phyloP scores from a whole-genome alignment of 2,888 invertebrate species.

The Zele albiditarsus region DNA sequence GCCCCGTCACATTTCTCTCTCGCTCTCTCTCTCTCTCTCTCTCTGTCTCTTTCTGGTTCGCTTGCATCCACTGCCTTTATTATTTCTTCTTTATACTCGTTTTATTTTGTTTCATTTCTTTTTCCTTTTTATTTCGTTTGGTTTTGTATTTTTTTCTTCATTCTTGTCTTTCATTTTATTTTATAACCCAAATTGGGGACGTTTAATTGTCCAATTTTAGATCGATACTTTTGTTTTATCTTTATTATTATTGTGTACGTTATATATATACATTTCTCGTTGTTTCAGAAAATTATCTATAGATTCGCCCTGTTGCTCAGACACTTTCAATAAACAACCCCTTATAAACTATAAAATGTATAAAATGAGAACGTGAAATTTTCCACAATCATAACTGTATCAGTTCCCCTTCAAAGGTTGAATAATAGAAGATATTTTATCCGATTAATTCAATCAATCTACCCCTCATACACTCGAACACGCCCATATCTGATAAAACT shows the following conservation, averaged over 20 bases:
- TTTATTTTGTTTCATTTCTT: slow-evolving; percentile 43
- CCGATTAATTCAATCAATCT: too few species aligned
- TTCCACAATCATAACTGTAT: too few species aligned
- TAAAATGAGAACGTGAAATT: too few species aligned
- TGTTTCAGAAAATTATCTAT: too few species aligned
- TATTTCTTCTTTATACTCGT: slow-evolving; percentile 56
- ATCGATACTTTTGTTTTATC: slow-evolving; percentile 59
- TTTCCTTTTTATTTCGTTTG: slow-evolving; percentile 50
- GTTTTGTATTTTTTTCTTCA: slow-evolving; percentile 30
- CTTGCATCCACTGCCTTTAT: slow-evolving; percentile 51
- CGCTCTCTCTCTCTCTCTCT: slow-evolving; percentile 14
- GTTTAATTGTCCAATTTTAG: slow-evolving; percentile 66
- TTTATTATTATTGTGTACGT: slow-evolving; percentile 13
- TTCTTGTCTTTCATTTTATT: slow-evolving; percentile 47
- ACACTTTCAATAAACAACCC: too few species aligned
- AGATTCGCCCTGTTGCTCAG: too few species aligned
- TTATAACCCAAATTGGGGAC: slow-evolving; percentile 50
- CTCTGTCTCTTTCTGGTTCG: slow-evolving; percentile 35
- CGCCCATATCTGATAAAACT: too few species aligned
- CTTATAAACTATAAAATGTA: too few species aligned
- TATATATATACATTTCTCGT: too few species aligned
- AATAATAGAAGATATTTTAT: too few species aligned
- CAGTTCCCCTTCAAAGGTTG: too few species aligned
- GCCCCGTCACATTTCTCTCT: slow-evolving; percentile 53
- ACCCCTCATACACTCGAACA: too few species aligned